phyloP scores from a whole-genome alignment of 2,113 vertebrate species.

The Fulica atra region DNA sequence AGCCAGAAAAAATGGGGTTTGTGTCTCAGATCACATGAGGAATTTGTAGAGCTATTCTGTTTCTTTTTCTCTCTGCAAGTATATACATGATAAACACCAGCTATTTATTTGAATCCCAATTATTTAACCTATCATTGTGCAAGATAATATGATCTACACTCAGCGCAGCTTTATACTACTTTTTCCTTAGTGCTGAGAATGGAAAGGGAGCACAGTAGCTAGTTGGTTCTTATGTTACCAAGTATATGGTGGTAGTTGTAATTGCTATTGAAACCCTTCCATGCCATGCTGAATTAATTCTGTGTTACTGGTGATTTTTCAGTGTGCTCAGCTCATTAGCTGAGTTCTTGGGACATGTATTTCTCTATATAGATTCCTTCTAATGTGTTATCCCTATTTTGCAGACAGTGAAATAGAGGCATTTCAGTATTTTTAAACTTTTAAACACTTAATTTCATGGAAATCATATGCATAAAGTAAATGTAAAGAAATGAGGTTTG shows the following conservation, averaged over 20 bases:
- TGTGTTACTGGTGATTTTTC: background rate
- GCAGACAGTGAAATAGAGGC: background rate
- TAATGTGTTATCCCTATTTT: background rate
- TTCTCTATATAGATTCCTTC: background rate
- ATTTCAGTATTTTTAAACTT: background rate
- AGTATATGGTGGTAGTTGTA: background rate
- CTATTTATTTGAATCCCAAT: background rate
- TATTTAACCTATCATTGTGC: background rate
- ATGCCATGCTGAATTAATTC: background rate
- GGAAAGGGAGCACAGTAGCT: background rate
- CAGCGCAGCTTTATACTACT: background rate
- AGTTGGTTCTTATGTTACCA: fast-evolving
- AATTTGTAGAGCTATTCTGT: background rate
- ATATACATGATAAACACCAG: background rate
- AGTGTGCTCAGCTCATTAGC: background rate
- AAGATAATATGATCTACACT: background rate
- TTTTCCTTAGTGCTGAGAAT: background rate
- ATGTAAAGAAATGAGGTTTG: background rate
- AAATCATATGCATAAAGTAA: background rate
- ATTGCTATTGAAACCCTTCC: background rate
- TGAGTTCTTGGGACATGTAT: background rate
- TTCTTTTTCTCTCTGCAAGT: background rate
- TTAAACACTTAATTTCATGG: background rate
- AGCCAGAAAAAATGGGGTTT: background rate
- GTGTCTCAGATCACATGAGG: background rate